Conservation (phyloP, 1,140 invertebrate species). For the Idris sp. region DNA sequence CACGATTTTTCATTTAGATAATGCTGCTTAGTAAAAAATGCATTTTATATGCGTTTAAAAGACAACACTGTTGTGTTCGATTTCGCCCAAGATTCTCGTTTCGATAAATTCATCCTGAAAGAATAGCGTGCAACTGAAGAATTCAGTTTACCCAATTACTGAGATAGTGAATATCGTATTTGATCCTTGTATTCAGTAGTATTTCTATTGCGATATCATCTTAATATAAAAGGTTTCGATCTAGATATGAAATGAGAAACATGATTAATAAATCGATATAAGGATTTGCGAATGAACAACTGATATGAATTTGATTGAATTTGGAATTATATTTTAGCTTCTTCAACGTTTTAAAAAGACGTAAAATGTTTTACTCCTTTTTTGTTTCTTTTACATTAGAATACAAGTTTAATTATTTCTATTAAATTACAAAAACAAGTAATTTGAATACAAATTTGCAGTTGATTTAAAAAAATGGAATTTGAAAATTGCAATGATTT, state of each 20-base stretch:
- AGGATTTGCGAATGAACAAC: conserved; percentile 1
- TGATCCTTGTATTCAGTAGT: conserved; percentile 3
- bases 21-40: conserved; percentile 10
- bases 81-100: conserved; percentile 3
- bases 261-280: conserved; percentile 15
- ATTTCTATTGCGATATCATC: conserved; percentile 24
- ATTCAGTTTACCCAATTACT: conserved; percentile 14
- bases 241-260: conserved; percentile 15
- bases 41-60: conserved; percentile 22
- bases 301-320: conserved; percentile 26
- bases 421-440: too few relatives aligned
- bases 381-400: too few relatives aligned
- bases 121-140: conserved; percentile 10
- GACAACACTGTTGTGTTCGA: conserved; percentile 3
- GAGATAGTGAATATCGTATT: conserved; percentile 10
- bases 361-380: too few relatives aligned
- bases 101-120: conserved; percentile 9
- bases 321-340: conserved; percentile 4
- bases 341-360: conserved; percentile 4
- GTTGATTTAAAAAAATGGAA: too few relatives aligned
- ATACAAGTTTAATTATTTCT: too few relatives aligned
- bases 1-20: background rate
- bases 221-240: conserved; percentile 15
- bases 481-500: too few relatives aligned
- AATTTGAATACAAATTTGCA: too few relatives aligned